Conservation (phyloP, 1,140 invertebrate genomes). For the Sweltsa coloradensis region DNA sequence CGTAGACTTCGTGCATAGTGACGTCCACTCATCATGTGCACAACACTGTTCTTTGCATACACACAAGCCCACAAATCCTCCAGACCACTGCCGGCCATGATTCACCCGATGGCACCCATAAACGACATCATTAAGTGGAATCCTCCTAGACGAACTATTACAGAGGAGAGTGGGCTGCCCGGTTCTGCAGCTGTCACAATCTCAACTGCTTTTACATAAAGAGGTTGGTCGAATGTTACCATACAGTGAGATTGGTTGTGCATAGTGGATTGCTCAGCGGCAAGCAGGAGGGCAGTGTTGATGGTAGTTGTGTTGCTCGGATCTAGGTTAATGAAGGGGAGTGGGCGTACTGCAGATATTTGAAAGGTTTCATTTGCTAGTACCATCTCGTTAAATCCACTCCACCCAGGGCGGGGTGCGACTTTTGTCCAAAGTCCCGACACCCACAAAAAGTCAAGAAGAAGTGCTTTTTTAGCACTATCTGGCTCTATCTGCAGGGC, state of each 20-base stretch:
- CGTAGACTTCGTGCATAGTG: neutral
- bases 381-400: conserved; percentile 20
- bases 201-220: conserved; percentile 31
- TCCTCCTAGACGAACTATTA: conserved; percentile 20
- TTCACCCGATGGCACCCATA: conserved; percentile 25
- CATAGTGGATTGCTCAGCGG: conserved; percentile 8
- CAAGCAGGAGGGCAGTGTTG: conserved; percentile 15
- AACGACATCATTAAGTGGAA: conserved; percentile 30
- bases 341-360: conserved; percentile 8
- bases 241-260: conserved; percentile 14
- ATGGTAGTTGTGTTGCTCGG: conserved; percentile 14
- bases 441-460: too few species aligned
- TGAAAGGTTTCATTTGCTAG: conserved; percentile 15
- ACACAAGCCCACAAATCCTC: conserved; percentile 23
- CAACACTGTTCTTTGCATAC: conserved; percentile 17
- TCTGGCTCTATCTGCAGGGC: too few species aligned
- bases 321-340: conserved; percentile 18
- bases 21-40: neutral
- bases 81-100: conserved; percentile 28
- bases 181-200: conserved; percentile 20
- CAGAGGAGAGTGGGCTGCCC: conserved; percentile 9
- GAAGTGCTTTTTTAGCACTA: too few species aligned
- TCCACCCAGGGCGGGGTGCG: conserved; percentile 19
- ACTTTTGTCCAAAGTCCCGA: conserved; percentile 10
- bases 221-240: conserved; percentile 20